Evolutionary conservation across 2,888 invertebrate genomes (phyloP).

Genomic region (Drosophila colorata): DNA sequence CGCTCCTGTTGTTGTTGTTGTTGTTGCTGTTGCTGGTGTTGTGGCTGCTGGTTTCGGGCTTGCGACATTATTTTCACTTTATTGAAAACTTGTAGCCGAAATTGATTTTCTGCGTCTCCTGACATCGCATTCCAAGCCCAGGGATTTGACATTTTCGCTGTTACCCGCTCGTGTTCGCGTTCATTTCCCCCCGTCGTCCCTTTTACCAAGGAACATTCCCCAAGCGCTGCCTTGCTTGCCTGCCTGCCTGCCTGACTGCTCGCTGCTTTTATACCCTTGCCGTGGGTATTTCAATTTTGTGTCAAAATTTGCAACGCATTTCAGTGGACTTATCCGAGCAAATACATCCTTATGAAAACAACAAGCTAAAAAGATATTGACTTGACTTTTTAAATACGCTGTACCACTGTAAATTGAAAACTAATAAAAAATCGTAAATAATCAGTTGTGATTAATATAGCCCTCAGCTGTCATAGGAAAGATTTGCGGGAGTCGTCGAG

Average conservation of each 20-base stretch:
- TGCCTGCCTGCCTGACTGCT: constrained; percentile 13
- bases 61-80: constrained; percentile 79
- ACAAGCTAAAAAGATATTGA: no score
- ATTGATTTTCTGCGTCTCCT: constrained; percentile 76
- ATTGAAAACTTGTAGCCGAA: constrained; percentile 79
- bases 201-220: not conserved
- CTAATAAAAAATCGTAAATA: no score
- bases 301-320: not conserved
- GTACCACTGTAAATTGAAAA: no score
- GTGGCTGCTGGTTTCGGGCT: constrained; percentile 49
- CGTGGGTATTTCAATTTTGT: not conserved
- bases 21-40: constrained; percentile 27
- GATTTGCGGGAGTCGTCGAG: no score
- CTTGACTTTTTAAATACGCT: no score
- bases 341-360: no score
- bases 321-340: no score
- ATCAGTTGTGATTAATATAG: no score
- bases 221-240: constrained; percentile 7
- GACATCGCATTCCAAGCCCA: constrained; percentile 66
- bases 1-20: constrained; percentile 24
- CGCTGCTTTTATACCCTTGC: constrained; percentile 12
- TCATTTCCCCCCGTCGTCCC: not conserved
- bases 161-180: constrained; percentile 34
- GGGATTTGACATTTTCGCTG: constrained; percentile 74
- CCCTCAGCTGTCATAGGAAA: no score